Percentiles rank a stretch among this genome's conserved stretches.
Conservation (phyloP, 2,888 invertebrate species). For the Limenitis camilla region DNA sequence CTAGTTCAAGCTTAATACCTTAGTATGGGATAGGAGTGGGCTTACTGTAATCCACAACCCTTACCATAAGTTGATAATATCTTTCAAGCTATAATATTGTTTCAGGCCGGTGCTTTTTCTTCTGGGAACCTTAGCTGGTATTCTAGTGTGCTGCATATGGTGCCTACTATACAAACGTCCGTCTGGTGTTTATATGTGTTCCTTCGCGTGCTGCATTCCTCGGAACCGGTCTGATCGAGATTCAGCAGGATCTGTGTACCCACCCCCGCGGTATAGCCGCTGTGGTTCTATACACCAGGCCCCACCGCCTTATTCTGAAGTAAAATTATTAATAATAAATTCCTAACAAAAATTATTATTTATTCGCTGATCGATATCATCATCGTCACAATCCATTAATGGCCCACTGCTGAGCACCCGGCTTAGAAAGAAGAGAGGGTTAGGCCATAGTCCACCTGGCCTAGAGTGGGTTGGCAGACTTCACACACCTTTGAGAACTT, state of each 20-base stretch:
- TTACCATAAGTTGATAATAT: not conserved
- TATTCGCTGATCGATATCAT: no score
- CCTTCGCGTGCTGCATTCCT: constrained; percentile 59
- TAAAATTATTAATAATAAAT: constrained; percentile 45
- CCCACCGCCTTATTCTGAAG: constrained; percentile 90
- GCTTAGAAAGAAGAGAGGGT: not conserved
- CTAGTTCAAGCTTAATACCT: not conserved
- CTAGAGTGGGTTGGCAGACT: no score
- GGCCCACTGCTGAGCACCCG: not conserved
- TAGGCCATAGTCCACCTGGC: no score
- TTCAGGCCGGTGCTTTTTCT: constrained; percentile 79
- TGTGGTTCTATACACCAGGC: constrained; percentile 88
- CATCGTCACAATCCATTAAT: no score
- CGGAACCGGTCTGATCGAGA: constrained; percentile 79
- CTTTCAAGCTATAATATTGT: not conserved
- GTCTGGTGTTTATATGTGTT: constrained; percentile 46
- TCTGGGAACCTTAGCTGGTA: constrained; percentile 78
- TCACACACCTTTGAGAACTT: no score
- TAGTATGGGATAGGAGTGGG: not conserved
- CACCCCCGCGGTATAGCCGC: constrained; percentile 88
- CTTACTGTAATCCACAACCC: not conserved
- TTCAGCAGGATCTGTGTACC: constrained; percentile 86
- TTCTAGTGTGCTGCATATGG: constrained; percentile 81
- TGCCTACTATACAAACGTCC: constrained; percentile 58
- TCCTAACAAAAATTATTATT: constrained; percentile 1